Evolutionary conservation across 2,888 invertebrate species (phyloP).

Genomic region (Drosophila demipolita): DNA sequence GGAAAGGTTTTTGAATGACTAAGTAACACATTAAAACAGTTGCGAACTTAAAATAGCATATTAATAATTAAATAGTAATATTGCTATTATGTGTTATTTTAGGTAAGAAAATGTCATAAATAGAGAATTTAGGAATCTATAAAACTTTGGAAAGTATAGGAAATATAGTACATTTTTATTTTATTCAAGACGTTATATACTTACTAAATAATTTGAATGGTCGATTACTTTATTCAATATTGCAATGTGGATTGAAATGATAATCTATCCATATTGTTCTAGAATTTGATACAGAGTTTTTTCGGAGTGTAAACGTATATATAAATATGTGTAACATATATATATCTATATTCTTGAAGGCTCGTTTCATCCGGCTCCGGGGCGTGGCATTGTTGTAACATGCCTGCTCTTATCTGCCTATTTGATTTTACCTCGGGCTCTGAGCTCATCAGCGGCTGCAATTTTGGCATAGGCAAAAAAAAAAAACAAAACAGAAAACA

Average conservation of each 20-base stretch:
- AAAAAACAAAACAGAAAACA: background rate
- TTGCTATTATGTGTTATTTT: background rate
- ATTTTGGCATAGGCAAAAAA: conserved; percentile 27
- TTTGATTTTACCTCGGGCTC: conserved; percentile 62
- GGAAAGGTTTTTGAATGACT: background rate
- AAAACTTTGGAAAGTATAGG: background rate
- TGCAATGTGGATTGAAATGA: background rate
- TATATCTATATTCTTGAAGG: conserved; percentile 19
- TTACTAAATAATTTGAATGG: background rate
- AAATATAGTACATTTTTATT: background rate
- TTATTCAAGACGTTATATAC: background rate
- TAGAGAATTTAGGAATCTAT: background rate
- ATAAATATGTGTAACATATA: background rate
- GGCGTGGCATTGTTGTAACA: conserved; percentile 44
- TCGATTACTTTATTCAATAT: background rate
- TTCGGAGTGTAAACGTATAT: background rate
- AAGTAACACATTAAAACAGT: background rate
- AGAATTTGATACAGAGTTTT: background rate
- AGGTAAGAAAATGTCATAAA: background rate
- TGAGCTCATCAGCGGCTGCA: conserved; percentile 68
- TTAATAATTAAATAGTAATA: background rate
- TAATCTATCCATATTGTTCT: background rate
- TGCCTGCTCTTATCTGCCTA: conserved; percentile 51
- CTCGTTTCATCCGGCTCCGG: conserved; percentile 48
- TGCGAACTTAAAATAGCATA: background rate